phyloP scores from a whole-genome alignment of 1,140 invertebrate genomes.

The Trichonephila clavata region DNA sequence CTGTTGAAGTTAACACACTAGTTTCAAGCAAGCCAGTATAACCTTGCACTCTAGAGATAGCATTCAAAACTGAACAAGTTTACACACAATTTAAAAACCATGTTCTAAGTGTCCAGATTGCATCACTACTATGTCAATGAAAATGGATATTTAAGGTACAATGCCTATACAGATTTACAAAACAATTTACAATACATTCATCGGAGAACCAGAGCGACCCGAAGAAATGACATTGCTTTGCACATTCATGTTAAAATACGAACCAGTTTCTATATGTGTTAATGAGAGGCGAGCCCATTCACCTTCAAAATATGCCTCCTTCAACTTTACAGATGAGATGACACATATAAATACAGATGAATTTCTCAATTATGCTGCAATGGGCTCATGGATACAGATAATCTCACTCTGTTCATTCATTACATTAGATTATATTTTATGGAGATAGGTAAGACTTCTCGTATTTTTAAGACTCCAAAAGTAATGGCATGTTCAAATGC shows the following conservation, averaged over 20 bases:
- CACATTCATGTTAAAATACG: slow-evolving; percentile 45
- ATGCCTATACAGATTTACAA: slow-evolving; percentile 61
- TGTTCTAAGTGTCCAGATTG: slow-evolving; percentile 47
- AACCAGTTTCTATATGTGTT: slow-evolving; percentile 34
- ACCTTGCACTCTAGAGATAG: slow-evolving; percentile 64
- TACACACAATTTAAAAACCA: slow-evolving; percentile 58
- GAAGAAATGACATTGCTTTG: background rate
- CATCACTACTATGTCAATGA: slow-evolving; percentile 65
- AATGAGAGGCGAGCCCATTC: background rate
- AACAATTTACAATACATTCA: slow-evolving; percentile 19
- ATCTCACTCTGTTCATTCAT: background rate
- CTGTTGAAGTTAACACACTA: slow-evolving; percentile 75
- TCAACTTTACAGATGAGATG: background rate
- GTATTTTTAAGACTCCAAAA: too few relatives aligned
- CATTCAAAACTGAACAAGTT: slow-evolving; percentile 28
- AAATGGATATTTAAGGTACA: slow-evolving; percentile 36
- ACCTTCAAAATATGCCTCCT: background rate
- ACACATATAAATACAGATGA: background rate
- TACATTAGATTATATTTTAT: background rate
- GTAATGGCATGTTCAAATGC: too few relatives aligned
- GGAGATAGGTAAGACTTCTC: background rate
- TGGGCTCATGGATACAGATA: background rate
- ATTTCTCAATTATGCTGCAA: background rate
- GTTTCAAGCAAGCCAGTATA: slow-evolving; percentile 57
- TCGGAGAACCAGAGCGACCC: background rate